Evolutionary conservation across 2,888 invertebrate genomes (phyloP), one percentile per base, ranked within the genome.

Genomic region (Drosophila greeni): DNA sequence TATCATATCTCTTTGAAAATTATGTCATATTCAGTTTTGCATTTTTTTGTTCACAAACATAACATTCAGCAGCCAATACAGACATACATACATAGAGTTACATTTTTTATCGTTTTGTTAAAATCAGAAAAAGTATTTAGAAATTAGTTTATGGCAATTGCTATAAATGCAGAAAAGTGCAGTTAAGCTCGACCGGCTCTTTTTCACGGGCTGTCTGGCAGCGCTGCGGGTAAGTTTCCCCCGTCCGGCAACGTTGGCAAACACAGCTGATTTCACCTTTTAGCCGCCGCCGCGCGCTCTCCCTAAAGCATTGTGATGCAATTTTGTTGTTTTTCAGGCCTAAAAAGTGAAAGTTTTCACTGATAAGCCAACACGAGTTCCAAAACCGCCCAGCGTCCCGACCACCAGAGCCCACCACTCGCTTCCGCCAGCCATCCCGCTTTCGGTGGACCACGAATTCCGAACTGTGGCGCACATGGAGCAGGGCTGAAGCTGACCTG

Each of bases 261-360:
- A 3, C 0, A 18, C 66, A 66, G 66, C 66, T 66, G 66, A 47
- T 58, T 18, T 11, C 59, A 59, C 20, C 47, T 52, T 55, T 55
- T 55, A 52, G 45, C 23, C 42, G 62, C 49, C 61, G 61, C 61
- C 48, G 60, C 34, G 60, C 34, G 60, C 61, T 61, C 62, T 42
- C 70, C 70, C 60, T 36, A 33, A 64, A 52, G 42, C 59, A 31
- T 47, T 82, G 81, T 79, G 85, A 84, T 79, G 79, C 85, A 84
- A 79, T 84, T 75, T 67, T 67, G 70, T 67, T 67, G 47, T 82
- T 73, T 75, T 75, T 73, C 67, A 67, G 56, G 55, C 24, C 39
- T 55, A 62, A 76, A 82, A 82, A 82, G 84, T 82, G 79, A 84
- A 84, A 79, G 83, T 82, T 52, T 62, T 37, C 33, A 68, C 58